These are phyloP conservation scores for Actinostola sp. DNA, from an alignment of 92 coral and sea anemone genomes.

Conservation along the genomic window DNA sequence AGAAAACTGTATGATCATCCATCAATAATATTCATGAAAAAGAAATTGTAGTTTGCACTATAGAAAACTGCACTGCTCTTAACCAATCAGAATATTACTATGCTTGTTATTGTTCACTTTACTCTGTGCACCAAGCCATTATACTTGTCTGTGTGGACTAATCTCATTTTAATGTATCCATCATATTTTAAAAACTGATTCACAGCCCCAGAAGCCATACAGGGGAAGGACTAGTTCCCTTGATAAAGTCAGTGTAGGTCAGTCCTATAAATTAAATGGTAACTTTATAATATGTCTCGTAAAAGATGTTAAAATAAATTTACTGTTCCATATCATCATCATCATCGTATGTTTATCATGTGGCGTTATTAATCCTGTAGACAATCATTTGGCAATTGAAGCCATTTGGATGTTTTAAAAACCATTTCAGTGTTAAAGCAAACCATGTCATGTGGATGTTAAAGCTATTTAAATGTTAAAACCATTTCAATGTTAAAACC, in stretches of 20 bases:
- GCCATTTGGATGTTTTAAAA: background rate
- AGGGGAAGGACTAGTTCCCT: conserved; percentile 20
- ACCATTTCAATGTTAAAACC: background rate
- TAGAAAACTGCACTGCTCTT: no score
- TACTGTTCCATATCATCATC: background rate
- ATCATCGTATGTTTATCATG: background rate
- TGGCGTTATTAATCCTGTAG: background rate
- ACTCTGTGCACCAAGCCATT: background rate
- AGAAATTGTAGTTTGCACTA: no score
- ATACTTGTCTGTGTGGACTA: background rate
- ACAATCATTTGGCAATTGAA: background rate
- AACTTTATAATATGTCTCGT: no score
- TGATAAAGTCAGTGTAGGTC: conserved; percentile 19
- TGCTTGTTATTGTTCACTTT: background rate
- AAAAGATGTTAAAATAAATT: background rate
- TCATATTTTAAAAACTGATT: conserved; percentile 12
- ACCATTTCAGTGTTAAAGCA: conserved; percentile 3
- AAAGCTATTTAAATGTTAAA: background rate
- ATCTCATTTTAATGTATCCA: background rate
- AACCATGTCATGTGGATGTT: background rate
- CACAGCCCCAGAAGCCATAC: conserved; percentile 14
- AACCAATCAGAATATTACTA: no score
- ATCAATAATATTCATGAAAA: no score
- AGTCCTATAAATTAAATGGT: no score
- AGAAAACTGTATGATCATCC: no score